phyloP scores from a whole-genome alignment of 2,888 invertebrate genomes.

The Noctua fimbriata region DNA sequence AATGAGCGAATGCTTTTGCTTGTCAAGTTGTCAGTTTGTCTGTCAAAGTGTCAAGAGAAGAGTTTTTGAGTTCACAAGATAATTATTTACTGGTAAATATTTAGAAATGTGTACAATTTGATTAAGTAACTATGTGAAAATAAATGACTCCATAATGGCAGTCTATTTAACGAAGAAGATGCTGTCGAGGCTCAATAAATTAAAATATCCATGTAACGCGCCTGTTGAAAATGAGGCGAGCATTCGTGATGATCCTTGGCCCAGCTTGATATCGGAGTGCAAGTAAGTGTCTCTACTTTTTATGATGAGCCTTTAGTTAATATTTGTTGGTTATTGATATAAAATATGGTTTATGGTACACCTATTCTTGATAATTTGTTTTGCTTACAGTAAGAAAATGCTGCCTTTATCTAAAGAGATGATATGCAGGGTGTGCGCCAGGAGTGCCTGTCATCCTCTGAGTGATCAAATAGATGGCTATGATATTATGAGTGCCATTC shows the following conservation, averaged over 20 bases:
- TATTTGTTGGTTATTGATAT: background rate
- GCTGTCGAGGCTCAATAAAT: slow-evolving; percentile 81
- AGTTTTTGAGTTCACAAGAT: background rate
- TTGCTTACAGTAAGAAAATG: slow-evolving; percentile 73
- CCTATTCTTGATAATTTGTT: background rate
- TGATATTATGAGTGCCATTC: slow-evolving; percentile 83
- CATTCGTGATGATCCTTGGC: slow-evolving; percentile 81
- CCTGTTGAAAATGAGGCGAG: slow-evolving; percentile 71
- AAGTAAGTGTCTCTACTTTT: slow-evolving; percentile 69
- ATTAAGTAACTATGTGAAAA: background rate
- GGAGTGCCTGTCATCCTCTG: slow-evolving; percentile 81
- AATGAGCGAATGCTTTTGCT: background rate
- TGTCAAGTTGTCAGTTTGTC: background rate
- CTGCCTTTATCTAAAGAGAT: slow-evolving; percentile 79
- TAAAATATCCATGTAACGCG: slow-evolving; percentile 73
- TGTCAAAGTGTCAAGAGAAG: background rate
- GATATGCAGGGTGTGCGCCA: slow-evolving; percentile 86
- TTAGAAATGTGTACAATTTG: slow-evolving; percentile 10
- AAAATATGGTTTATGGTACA: background rate
- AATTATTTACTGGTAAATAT: slow-evolving; percentile 20
- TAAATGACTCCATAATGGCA: slow-evolving; percentile 74
- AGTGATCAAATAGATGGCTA: slow-evolving; percentile 81
- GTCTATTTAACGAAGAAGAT: slow-evolving; percentile 85
- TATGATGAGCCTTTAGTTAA: background rate
- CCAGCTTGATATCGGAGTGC: slow-evolving; percentile 77